Evolutionary conservation across 2,888 invertebrate genomes (phyloP).

Genomic region (Trileptium ribeirensis): DNA sequence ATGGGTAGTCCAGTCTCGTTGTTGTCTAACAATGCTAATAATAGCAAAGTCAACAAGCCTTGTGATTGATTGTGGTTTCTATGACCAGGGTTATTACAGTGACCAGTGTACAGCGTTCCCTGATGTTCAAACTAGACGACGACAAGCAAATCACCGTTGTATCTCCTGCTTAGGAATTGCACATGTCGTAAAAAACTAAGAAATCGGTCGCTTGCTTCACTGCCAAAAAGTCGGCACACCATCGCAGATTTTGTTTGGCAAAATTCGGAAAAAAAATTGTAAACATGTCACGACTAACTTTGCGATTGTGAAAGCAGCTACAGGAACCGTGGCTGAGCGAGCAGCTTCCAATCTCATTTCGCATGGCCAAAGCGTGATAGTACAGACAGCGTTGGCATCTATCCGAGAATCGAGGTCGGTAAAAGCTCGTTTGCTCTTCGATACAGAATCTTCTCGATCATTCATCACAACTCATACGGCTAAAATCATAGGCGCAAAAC

Average conservation of each 20-base stretch:
- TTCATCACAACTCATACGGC: not conserved
- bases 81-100: not conserved
- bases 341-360: not conserved
- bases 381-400: not conserved
- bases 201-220: not conserved
- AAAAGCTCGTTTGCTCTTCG: not conserved
- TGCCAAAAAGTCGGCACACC: constrained; percentile 16
- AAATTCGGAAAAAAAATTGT: not conserved
- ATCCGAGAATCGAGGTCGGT: not conserved
- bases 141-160: not conserved
- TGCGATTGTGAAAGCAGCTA: no score
- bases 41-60: not conserved
- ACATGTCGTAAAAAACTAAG: not conserved
- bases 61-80: not conserved
- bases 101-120: not conserved
- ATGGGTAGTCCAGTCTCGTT: not conserved
- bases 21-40: not conserved
- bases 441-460: not conserved
- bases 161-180: not conserved
- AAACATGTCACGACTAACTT: no score
- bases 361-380: not conserved
- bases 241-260: constrained; percentile 1
- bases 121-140: not conserved
- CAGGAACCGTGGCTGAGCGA: no score
- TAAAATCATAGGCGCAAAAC: not conserved